Conservation (phyloP, 2,797 vertebrate species). For the Salarias fasciatus region DNA sequence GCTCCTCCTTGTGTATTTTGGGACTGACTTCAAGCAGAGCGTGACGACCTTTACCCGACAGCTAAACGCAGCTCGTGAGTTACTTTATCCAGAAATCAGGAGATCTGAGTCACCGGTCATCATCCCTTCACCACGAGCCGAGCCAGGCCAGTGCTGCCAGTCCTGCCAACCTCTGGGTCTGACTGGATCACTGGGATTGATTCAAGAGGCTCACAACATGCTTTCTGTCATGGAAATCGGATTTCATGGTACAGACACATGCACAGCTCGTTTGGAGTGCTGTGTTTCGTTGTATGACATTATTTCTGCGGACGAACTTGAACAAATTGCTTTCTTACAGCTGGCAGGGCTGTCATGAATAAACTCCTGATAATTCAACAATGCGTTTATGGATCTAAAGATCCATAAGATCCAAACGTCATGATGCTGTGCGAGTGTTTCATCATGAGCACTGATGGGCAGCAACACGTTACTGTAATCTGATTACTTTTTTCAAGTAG, state of each 20-base stretch:
- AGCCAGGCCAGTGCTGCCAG: slow-evolving; percentile 15
- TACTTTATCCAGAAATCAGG: slow-evolving; percentile 42
- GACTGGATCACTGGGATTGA: slow-evolving; percentile 9
- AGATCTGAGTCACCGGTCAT: slow-evolving; percentile 58
- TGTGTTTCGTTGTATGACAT: slow-evolving; percentile 42
- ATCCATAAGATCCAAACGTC: slow-evolving; percentile 19
- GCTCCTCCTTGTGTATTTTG: slow-evolving; percentile 47
- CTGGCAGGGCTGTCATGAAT: slow-evolving; percentile 29
- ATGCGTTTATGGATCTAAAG: slow-evolving; percentile 30
- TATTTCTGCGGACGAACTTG: slow-evolving; percentile 31
- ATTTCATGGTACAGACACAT: slow-evolving; percentile 59
- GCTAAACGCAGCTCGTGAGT: slow-evolving; percentile 47
- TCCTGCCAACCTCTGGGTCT: slow-evolving; percentile 2
- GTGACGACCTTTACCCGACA: slow-evolving; percentile 52
- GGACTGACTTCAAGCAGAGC: slow-evolving; percentile 45
- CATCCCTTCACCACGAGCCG: slow-evolving; percentile 29
- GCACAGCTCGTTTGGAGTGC: slow-evolving; percentile 39
- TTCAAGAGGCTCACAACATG: slow-evolving; percentile 29
- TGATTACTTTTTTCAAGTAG: no score
- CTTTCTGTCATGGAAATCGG: slow-evolving; percentile 43
- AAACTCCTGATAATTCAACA: slow-evolving; percentile 21
- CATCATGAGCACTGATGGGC: no score
- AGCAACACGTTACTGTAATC: no score
- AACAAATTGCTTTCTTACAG: slow-evolving; percentile 41
- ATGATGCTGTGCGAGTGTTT: slow-evolving; percentile 18